phyloP scores from a whole-genome alignment of 2,888 invertebrate genomes.

The Leistus spinibarbis region DNA sequence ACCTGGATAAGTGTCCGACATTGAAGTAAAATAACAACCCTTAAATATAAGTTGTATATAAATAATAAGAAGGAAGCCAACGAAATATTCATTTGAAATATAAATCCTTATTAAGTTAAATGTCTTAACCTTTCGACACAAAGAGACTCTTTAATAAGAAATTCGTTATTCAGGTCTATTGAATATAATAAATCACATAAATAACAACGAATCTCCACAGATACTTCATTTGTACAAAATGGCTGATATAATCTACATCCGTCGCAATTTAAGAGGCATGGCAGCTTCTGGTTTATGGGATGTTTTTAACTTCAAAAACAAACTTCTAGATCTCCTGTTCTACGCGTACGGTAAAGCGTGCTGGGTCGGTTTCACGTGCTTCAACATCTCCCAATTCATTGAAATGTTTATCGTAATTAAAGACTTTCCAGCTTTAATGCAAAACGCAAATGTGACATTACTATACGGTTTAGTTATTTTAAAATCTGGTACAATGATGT shows the following conservation, averaged over 20 bases:
- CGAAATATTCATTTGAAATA: not conserved
- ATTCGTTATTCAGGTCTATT: not conserved
- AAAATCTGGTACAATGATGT: not conserved
- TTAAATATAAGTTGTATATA: slow-evolving; percentile 1
- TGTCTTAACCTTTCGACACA: not conserved
- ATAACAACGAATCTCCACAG: no score
- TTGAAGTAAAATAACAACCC: not conserved
- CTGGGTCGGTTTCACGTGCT: not conserved
- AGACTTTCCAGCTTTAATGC: slow-evolving; percentile 14
- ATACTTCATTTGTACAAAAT: not conserved
- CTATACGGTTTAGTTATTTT: not conserved
- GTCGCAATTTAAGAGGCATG: slow-evolving; percentile 15
- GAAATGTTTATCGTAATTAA: slow-evolving; percentile 22
- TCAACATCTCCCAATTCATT: slow-evolving; percentile 9
- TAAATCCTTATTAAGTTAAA: not conserved
- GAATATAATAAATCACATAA: no score
- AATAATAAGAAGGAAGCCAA: not conserved
- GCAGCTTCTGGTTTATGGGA: slow-evolving; percentile 20
- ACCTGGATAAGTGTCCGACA: not conserved
- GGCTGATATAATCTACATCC: slow-evolving; percentile 17
- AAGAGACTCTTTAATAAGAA: not conserved
- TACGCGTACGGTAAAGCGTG: not conserved
- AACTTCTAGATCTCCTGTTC: slow-evolving; percentile 4
- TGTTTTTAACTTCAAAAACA: slow-evolving; percentile 14
- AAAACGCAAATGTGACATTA: slow-evolving; percentile 8